A percentile compares a stretch with the other conserved stretches of the same genome.
These are phyloP conservation scores for Lytechinus variegatus DNA, from an alignment of 35 echinoderm and acorn worm species.

Conservation along the genomic window DNA sequence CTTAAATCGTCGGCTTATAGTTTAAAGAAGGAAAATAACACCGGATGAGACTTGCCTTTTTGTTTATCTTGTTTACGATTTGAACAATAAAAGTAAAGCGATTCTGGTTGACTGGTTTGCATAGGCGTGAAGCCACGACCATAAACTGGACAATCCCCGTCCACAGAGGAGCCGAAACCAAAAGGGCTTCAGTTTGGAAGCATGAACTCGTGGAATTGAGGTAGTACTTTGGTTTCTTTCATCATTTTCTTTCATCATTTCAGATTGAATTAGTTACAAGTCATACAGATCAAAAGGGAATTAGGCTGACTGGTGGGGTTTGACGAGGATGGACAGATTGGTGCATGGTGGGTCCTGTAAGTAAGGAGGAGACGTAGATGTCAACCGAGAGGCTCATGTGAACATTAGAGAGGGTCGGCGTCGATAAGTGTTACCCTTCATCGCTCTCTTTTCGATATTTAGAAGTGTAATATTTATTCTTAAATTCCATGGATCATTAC, in stretches of 20 bases:
- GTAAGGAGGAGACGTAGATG: not conserved
- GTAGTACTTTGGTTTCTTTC: not conserved
- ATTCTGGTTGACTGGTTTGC: not conserved
- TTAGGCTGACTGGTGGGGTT: not conserved
- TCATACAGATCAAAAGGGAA: not conserved
- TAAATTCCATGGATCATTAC: not conserved
- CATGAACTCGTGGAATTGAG: not conserved
- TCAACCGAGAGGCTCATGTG: not conserved
- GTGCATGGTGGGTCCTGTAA: not conserved
- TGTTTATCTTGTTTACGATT: conserved; percentile 1
- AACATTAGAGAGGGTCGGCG: not conserved
- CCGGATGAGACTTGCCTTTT: not conserved
- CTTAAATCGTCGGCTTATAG: not conserved
- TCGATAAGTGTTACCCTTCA: not conserved
- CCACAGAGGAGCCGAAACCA: not conserved
- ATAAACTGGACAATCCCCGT: not conserved
- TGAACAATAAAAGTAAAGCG: not conserved
- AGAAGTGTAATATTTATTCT: not conserved
- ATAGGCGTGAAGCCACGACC: not conserved
- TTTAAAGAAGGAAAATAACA: not conserved
- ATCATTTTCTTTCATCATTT: not conserved
- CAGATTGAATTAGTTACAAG: too few relatives aligned
- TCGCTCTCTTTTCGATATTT: not conserved
- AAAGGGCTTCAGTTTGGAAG: not conserved
- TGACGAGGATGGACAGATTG: not conserved